Base-by-base conservation (phyloP, 2,113 vertebrate species). In the Guaruba guarouba region DNA sequence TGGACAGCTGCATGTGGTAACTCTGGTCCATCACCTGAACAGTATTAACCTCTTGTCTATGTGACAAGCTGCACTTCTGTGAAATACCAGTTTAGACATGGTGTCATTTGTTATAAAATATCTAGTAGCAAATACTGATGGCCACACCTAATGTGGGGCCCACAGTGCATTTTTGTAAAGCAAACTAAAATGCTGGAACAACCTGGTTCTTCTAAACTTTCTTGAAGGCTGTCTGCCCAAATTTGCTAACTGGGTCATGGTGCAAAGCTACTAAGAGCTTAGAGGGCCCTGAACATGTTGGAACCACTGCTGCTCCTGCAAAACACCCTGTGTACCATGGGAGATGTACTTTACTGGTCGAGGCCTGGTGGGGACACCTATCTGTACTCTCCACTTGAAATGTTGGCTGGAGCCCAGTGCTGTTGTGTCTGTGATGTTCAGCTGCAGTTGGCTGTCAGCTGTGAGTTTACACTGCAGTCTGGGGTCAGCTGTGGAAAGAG, bases 181-280 rank as follows among this genome's bases (percentile, higher is more conserved):
- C 43, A 90, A 88, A 51, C 51, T 59, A 52, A 78, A 82, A 91
- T 92, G 86, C 86, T 96, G 90, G 77, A 93, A 68, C 81, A 93
- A 46, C 57, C 57, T 83, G 74, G 91, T 92, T 57, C 81, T 93
- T 85, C 44, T 84, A 49, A 82, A 94, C 92, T 95, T 95, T 86
- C 90, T 78, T 86, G 92, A 95, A 95, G 92, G 85, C 82, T 70
- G 20, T 73, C 86, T 90, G 88, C 92, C 77, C 74, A 86, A 69
- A 84, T 92, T 91, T 86, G 86, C 86, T 87, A 95, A 93, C 66
- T 92, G 91, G 92, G 90, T 94, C 91, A 88, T 16, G 48, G 77
- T 77, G 90, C 0, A 6, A 88, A 89, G 93, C 88, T 69, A 2
- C 83, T 81, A 23, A 44, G 8, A 52, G 79, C 70, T 82, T 75